These are phyloP conservation scores for Passer domesticus DNA, from an alignment of 2,113 vertebrate species.

Conservation along the genomic window DNA sequence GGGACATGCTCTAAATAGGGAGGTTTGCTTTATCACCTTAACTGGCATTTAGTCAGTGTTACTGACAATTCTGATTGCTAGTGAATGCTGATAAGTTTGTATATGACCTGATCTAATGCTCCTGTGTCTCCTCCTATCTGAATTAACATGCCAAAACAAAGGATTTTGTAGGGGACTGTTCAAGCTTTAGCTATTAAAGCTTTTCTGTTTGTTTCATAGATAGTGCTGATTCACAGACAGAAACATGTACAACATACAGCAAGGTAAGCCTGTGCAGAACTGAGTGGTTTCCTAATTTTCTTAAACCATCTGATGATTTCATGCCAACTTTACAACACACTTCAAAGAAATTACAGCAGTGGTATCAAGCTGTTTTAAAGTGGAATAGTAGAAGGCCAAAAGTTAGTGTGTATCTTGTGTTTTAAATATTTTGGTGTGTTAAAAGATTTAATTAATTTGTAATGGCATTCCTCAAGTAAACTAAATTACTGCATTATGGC, in stretches of 20 bases:
- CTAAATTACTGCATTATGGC: not conserved
- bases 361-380: not conserved
- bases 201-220: constrained; percentile 71
- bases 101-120: not conserved
- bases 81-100: not conserved
- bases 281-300: not conserved
- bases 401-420: not conserved
- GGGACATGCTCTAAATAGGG: not conserved
- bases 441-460: not conserved
- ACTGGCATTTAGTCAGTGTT: not conserved
- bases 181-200: not conserved
- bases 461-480: not conserved
- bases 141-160: not conserved
- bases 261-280: constrained; percentile 81
- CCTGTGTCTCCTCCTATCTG: not conserved
- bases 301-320: not conserved
- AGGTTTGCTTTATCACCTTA: not conserved
- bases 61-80: not conserved
- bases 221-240: constrained; percentile 82
- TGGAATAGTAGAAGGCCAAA: not conserved
- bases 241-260: constrained; percentile 92
- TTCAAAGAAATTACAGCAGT: not conserved
- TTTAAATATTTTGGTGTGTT: not conserved
- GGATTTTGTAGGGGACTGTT: not conserved
- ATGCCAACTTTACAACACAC: not conserved